Conservation (phyloP, 37 sponge, comb jelly and placozoan genomes). For the Mnemiopsis leidyi region DNA sequence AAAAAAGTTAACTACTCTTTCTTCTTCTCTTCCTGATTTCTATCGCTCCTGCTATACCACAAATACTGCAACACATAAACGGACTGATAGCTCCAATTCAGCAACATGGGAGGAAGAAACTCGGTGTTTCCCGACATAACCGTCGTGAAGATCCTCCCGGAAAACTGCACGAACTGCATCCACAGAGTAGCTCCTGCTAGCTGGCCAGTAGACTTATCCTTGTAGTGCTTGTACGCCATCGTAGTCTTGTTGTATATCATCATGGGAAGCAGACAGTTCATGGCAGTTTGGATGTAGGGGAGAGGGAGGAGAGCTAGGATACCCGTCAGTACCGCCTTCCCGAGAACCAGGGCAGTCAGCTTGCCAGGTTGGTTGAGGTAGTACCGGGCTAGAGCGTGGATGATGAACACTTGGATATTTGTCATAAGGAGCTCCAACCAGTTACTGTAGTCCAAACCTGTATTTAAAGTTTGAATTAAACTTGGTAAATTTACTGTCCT, state of each 20-base stretch:
- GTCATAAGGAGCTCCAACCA: slow-evolving; percentile 54
- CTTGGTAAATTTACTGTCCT: no score
- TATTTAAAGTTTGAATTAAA: no score
- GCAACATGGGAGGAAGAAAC: slow-evolving; percentile 5
- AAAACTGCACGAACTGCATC: slow-evolving; percentile 37
- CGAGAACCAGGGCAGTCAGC: not conserved
- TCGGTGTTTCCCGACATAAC: not conserved
- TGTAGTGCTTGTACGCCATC: not conserved
- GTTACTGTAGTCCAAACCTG: slow-evolving; percentile 10
- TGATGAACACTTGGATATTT: slow-evolving; percentile 50
- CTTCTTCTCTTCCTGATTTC: not conserved
- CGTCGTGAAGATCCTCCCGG: slow-evolving; percentile 21
- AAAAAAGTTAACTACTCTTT: not conserved
- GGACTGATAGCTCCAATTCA: not conserved
- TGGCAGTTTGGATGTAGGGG: not conserved
- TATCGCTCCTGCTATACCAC: not conserved
- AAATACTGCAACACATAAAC: not conserved
- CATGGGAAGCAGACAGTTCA: slow-evolving; percentile 49
- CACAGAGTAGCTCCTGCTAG: slow-evolving; percentile 4
- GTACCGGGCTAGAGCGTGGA: slow-evolving; percentile 22
- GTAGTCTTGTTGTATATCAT: slow-evolving; percentile 28
- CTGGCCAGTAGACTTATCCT: not conserved
- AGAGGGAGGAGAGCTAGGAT: not conserved
- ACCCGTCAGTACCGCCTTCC: not conserved
- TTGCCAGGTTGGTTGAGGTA: slow-evolving; percentile 1